These are phyloP conservation scores for Cremastobaeus sp. DNA, from an alignment of 2,888 invertebrate genomes.

Conservation along the genomic window DNA sequence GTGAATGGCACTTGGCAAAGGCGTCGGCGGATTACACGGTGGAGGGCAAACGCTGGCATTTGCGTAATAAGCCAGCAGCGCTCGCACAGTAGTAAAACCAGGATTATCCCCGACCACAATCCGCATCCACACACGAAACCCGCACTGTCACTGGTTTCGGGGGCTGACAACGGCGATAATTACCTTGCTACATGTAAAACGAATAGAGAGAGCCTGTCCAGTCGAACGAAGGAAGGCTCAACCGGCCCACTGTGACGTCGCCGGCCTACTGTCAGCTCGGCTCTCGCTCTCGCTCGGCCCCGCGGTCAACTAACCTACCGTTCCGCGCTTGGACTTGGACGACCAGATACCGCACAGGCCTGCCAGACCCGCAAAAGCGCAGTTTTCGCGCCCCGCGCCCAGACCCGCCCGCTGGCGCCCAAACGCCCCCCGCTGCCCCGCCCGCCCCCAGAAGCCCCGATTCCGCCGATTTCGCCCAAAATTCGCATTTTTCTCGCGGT, in stretches of 20 bases:
- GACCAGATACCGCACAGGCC: slow-evolving; percentile 65
- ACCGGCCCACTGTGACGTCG: slow-evolving; percentile 80
- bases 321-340: slow-evolving; percentile 67
- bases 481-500: slow-evolving; percentile 10
- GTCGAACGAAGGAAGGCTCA: slow-evolving; percentile 78
- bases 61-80: no score
- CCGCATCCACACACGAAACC: slow-evolving; percentile 6
- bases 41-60: no score
- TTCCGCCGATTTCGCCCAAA: background rate
- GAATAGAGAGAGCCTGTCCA: slow-evolving; percentile 77
- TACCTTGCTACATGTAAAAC: slow-evolving; percentile 79
- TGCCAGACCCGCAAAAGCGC: no score
- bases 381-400: no score
- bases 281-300: slow-evolving; percentile 76
- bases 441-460: slow-evolving; percentile 17
- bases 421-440: slow-evolving; percentile 2
- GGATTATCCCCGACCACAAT: no score
- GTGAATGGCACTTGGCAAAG: no score
- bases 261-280: slow-evolving; percentile 80
- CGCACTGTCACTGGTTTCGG: slow-evolving; percentile 33
- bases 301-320: slow-evolving; percentile 78
- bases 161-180: slow-evolving; percentile 63
- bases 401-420: background rate
- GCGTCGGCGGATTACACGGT: no score
- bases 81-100: no score